These are phyloP conservation scores for Argya squamiceps DNA, from an alignment of 2,797 vertebrate species.

Conservation along the genomic window DNA sequence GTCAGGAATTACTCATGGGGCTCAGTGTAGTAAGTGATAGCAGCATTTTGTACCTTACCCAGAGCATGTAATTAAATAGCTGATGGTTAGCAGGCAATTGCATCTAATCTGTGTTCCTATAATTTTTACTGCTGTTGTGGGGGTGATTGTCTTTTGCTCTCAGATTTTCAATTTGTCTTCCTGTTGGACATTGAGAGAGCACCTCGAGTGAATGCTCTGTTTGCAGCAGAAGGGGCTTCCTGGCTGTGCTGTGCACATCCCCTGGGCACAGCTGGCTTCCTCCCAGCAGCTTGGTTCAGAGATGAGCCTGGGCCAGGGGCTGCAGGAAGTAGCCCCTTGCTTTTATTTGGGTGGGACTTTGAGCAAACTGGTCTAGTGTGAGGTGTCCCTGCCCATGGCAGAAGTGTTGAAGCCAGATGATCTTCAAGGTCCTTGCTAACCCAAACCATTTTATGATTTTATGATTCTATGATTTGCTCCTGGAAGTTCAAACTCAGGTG, in stretches of 20 bases:
- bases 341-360: background rate
- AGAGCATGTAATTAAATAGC: slow-evolving; percentile 13
- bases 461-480: background rate
- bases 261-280: background rate
- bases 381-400: background rate
- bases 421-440: background rate
- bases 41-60: background rate
- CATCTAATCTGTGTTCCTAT: background rate
- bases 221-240: background rate
- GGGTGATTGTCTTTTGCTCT: background rate
- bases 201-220: background rate
- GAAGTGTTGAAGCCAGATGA: background rate
- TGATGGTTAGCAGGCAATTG: background rate
- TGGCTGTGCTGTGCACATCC: background rate
- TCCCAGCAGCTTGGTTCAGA: background rate
- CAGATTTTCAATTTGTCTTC: background rate
- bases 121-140: background rate
- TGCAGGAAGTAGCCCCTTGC: background rate
- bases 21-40: background rate
- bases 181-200: background rate
- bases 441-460: background rate
- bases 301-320: background rate
- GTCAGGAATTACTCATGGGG: background rate
- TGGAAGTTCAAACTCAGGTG: background rate
- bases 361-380: background rate